Evolutionary conservation across 30 jellyfish, hydroid and myxozoan species (phyloP).

Genomic region (Cassiopea andromeda): DNA sequence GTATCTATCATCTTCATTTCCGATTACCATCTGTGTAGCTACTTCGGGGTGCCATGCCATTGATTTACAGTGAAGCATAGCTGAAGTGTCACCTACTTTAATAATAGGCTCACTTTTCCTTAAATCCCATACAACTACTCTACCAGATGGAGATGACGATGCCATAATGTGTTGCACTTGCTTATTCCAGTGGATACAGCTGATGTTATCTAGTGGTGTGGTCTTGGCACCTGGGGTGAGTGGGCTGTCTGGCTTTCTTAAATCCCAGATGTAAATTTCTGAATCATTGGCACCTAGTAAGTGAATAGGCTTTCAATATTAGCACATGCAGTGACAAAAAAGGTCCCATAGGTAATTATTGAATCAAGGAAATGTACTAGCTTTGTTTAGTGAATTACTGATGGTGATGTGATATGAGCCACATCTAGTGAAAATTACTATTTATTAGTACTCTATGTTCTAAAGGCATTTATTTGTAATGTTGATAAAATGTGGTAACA

Average conservation of each 20-base stretch:
- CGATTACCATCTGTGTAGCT: conserved; percentile 93
- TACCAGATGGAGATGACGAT: conserved; percentile 90
- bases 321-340: background rate
- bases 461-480: too few species aligned
- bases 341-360: too few species aligned
- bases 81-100: conserved; percentile 94
- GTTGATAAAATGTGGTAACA: too few species aligned
- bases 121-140: conserved; percentile 95
- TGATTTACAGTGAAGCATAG: conserved; percentile 93
- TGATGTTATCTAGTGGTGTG: conserved; percentile 79
- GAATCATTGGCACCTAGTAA: conserved; percentile 85
- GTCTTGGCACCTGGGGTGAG: conserved; percentile 88
- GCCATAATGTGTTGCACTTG: conserved; percentile 97
- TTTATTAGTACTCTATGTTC: too few species aligned
- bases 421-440: too few species aligned
- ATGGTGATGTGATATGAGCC: too few species aligned
- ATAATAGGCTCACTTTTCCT: conserved; percentile 95
- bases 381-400: too few species aligned
- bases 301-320: too few species aligned
- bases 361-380: too few species aligned
- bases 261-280: conserved; percentile 88
- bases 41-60: conserved; percentile 99
- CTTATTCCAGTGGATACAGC: conserved; percentile 89
- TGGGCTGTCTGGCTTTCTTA: conserved; percentile 80
- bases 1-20: conserved; percentile 95